These are phyloP conservation scores for Amniataba percoides DNA, from an alignment of 2,797 vertebrate genomes.

Conservation along the genomic window DNA sequence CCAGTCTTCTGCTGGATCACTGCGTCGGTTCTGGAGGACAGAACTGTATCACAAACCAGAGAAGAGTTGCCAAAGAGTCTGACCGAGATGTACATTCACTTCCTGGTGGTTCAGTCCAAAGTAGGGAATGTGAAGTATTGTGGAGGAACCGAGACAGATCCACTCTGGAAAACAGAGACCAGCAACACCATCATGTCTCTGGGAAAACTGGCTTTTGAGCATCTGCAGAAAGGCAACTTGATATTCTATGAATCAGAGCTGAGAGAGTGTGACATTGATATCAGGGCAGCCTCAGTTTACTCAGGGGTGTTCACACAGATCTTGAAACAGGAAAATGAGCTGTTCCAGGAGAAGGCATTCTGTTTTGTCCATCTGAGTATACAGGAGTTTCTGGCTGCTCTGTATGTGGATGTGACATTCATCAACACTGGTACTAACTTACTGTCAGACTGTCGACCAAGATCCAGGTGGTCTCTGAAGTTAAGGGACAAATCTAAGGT, in stretches of 20 bases:
- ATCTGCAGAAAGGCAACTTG: constrained; percentile 31
- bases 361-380: constrained; percentile 33
- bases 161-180: neutral
- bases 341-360: constrained; percentile 14
- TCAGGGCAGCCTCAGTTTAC: constrained; percentile 1
- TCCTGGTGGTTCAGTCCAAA: constrained; percentile 23
- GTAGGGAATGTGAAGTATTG: neutral
- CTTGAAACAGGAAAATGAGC: constrained; percentile 4
- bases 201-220: constrained; percentile 22
- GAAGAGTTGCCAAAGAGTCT: constrained; percentile 3
- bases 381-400: constrained; percentile 46
- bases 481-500: neutral
- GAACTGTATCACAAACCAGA: no score
- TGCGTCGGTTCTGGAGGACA: constrained; percentile 7
- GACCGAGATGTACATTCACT: constrained; percentile 20
- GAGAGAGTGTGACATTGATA: neutral
- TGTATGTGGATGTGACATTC: constrained; percentile 30
- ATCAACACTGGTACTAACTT: neutral
- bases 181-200: constrained; percentile 5
- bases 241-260: constrained; percentile 1
- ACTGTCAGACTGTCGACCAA: neutral
- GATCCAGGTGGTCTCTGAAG: neutral
- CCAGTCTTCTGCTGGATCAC: constrained; percentile 40
- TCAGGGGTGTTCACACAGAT: constrained; percentile 25
- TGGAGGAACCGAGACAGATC: neutral